Percentiles rank a stretch among this genome's conserved stretches.
Evolutionary conservation across 2,888 invertebrate genomes (phyloP).

Genomic region (Temnothorax rugatulus): DNA sequence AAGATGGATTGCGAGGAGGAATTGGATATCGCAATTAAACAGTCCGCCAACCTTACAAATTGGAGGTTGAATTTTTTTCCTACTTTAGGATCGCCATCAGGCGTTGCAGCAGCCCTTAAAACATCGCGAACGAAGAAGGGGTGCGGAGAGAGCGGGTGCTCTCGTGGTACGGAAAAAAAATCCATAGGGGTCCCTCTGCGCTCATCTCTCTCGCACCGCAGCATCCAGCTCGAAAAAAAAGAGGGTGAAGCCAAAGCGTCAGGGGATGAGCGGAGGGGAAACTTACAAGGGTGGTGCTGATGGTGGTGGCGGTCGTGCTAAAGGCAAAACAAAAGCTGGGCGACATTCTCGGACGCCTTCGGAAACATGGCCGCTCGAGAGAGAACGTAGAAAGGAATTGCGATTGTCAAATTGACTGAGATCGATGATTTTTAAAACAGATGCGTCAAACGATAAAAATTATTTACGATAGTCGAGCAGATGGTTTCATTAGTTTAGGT

Average conservation of each 20-base stretch:
- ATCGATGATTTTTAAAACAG: not conserved
- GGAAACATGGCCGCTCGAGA: slow-evolving; percentile 67
- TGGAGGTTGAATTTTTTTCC: slow-evolving; percentile 82
- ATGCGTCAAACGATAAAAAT: not conserved
- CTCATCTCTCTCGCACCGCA: slow-evolving; percentile 56
- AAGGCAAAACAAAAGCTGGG: slow-evolving; percentile 80
- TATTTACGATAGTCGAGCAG: not conserved
- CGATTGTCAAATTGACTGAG: slow-evolving; percentile 18
- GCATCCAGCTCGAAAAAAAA: slow-evolving; percentile 69
- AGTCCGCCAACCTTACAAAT: slow-evolving; percentile 81
- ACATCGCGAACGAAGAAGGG: slow-evolving; percentile 71
- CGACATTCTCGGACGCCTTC: slow-evolving; percentile 71
- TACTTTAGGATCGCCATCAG: slow-evolving; percentile 69
- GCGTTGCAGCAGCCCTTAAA: slow-evolving; percentile 76
- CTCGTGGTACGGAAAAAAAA: slow-evolving; percentile 82
- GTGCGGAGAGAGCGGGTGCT: slow-evolving; percentile 60
- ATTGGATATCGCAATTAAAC: slow-evolving; percentile 84
- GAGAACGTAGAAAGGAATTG: not conserved
- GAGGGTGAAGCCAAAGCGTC: slow-evolving; percentile 64
- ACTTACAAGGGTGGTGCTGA: slow-evolving; percentile 77
- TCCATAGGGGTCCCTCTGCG: slow-evolving; percentile 82
- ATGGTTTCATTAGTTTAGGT: not conserved
- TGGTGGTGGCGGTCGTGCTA: slow-evolving; percentile 76
- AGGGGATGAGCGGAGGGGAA: slow-evolving; percentile 64
- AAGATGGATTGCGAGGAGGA: slow-evolving; percentile 73